Evolutionary conservation across 2,113 vertebrate genomes (phyloP), one percentile per base, ranked within the genome.

Genomic region (Penelope pileata): DNA sequence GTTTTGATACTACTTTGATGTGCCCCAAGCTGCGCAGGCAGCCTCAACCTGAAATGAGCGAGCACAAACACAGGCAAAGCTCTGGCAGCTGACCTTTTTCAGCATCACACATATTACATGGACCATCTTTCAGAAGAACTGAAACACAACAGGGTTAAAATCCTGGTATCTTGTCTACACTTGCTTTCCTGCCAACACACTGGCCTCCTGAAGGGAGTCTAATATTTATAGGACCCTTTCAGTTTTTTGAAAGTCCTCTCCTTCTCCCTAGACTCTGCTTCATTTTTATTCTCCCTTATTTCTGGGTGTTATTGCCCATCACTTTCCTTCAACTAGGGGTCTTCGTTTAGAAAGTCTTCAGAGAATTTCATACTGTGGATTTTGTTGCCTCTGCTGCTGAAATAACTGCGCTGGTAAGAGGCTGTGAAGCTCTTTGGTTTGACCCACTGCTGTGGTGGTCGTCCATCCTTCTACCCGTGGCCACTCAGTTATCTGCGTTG

Each of bases 401-500:
- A 72, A 76, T 59, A 56, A 48, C 14, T 60, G 60, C 40, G 50
- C 30, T 72, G 38, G 27, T 95, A 83, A 86, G 68, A 94, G 47
- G 60, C 26, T 90, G 75, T 51, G 48, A 58, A 90, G 69, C 8
- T 9, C 27, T 70, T 88, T 67, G 79, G 47, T 81, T n/a, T 70
- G 78, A 85, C 38, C n/a, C 54, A 40, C 45, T n/a, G 48, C 32
- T 7, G 7, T 2, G 2, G 56, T 26, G 22, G 11, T 64, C 0
- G 0, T 86, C n/a, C 64, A 78, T 86, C 53, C 69, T 80, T 80
- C 62, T 51, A 0, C 16, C 3, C 18, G 27, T 29, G 30, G 70
- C 74, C 16, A 4, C n/a, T 94, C 72, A 97, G 5, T 88, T 88
- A 88, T 88, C 51, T 96, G 4, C 3, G 76, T n/a, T 83, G 86